Evolutionary conservation across 2,113 vertebrate genomes (phyloP).

Genomic region (Potamarius usumacintae): DNA sequence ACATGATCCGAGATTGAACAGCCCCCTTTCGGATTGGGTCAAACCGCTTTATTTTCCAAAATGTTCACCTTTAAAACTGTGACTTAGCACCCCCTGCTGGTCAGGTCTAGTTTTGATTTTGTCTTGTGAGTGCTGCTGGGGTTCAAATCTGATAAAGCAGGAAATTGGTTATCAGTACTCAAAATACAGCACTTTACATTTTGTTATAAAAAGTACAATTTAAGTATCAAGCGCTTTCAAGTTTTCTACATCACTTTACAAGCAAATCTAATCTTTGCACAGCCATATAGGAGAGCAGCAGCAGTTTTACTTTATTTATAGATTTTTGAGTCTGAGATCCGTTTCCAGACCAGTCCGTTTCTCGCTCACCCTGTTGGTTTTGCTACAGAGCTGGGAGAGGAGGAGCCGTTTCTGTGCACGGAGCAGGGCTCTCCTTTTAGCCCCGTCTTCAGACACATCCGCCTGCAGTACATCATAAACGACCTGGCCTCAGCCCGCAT

Average conservation of each 20-base stretch:
- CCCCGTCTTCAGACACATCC: constrained; percentile 82
- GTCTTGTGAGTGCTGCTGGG: neutral
- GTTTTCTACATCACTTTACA: neutral
- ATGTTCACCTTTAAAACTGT: neutral
- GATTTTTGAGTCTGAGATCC: neutral
- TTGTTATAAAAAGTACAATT: neutral
- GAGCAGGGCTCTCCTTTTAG: constrained; percentile 80
- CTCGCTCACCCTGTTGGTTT: constrained; percentile 8
- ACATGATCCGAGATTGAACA: neutral
- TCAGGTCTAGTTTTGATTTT: neutral
- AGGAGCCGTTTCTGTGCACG: constrained; percentile 80
- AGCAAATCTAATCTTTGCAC: neutral
- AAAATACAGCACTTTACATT: too few relatives aligned
- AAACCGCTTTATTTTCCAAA: too few relatives aligned
- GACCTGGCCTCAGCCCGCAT: constrained; percentile 91
- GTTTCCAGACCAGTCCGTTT: neutral
- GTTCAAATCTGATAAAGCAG: neutral
- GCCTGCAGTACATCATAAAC: constrained; percentile 94
- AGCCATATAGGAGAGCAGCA: neutral
- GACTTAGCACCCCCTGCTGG: neutral
- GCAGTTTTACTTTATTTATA: too few relatives aligned
- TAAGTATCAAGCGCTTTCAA: neutral
- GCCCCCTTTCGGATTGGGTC: neutral
- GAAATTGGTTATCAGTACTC: neutral
- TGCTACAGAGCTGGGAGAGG: constrained; percentile 76